These are phyloP conservation scores for Stegodyphus dumicola DNA, from an alignment of 1,140 invertebrate species.

Conservation along the genomic window DNA sequence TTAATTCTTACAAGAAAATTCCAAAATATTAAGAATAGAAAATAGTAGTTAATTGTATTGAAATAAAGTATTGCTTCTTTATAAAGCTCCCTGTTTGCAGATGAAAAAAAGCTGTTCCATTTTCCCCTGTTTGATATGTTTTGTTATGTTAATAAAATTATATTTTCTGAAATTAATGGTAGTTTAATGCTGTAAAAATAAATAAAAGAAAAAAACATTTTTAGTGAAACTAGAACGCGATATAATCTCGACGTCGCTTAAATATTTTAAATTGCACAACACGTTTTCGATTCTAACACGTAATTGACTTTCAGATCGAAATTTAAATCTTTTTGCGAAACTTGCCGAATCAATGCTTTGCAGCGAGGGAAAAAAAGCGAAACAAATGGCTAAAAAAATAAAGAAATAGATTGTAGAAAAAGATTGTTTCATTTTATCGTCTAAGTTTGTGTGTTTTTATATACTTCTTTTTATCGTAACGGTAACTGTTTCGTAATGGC, in stretches of 20 bases:
- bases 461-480: slow-evolving; percentile 11
- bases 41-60: no score
- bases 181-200: no score
- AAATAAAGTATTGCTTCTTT: no score
- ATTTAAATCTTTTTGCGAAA: slow-evolving; percentile 30
- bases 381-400: not conserved
- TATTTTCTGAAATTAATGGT: no score
- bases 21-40: no score
- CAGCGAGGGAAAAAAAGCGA: not conserved
- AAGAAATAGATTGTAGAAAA: not conserved
- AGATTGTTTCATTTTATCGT: slow-evolving; percentile 14
- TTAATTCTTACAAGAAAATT: no score
- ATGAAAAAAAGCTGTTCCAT: no score
- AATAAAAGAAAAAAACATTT: no score
- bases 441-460: not conserved
- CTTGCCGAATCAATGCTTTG: slow-evolving; percentile 19
- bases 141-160: no score
- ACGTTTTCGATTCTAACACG: slow-evolving; percentile 50
- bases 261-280: slow-evolving; percentile 15
- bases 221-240: not conserved
- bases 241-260: slow-evolving; percentile 2
- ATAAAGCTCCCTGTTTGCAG: no score
- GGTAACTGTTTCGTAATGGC: slow-evolving; percentile 20
- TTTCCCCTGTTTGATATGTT: no score
- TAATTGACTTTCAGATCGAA: slow-evolving; percentile 58